A percentile compares a stretch with the other conserved stretches of the same genome.
Evolutionary conservation across 2,113 vertebrate species (phyloP).

Genomic region (Nannobrachium achirus): DNA sequence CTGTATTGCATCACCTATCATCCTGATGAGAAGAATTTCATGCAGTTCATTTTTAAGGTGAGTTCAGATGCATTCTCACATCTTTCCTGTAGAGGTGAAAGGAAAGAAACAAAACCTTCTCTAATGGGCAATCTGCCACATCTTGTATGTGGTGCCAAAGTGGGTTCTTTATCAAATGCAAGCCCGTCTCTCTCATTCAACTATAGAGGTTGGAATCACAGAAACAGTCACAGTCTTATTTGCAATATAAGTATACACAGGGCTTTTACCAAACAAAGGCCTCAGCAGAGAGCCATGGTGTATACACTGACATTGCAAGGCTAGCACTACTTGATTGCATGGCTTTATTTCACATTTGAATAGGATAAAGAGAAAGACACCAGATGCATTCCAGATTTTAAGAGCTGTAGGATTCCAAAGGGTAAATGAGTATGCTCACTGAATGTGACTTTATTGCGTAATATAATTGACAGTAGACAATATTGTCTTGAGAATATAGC

Average conservation of each 20-base stretch:
- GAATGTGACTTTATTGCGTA: slow-evolving; percentile 33
- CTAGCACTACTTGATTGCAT: background rate
- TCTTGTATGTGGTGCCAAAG: background rate
- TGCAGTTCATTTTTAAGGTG: slow-evolving; percentile 92
- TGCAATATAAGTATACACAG: background rate
- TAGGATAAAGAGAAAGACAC: slow-evolving; percentile 14
- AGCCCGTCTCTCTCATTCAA: background rate
- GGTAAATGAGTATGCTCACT: slow-evolving; percentile 41
- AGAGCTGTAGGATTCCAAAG: slow-evolving; percentile 33
- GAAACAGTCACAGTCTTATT: background rate
- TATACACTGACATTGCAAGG: background rate
- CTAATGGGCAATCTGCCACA: background rate
- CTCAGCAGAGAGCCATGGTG: background rate
- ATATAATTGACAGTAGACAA: slow-evolving; percentile 45
- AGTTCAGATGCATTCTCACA: slow-evolving; percentile 20
- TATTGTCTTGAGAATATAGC: slow-evolving; percentile 45
- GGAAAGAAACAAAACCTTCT: background rate
- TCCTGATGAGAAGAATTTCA: slow-evolving; percentile 87
- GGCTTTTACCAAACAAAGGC: background rate
- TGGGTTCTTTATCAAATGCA: background rate
- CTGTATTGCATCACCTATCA: slow-evolving; percentile 88
- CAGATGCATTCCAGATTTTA: slow-evolving; percentile 32
- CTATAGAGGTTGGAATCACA: background rate
- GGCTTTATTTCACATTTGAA: slow-evolving; percentile 1
- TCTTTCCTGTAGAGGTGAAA: background rate